A percentile compares a stretch with the other conserved stretches of the same genome.
phyloP scores from a whole-genome alignment of 2,113 vertebrate genomes.

The Scortum barcoo region DNA sequence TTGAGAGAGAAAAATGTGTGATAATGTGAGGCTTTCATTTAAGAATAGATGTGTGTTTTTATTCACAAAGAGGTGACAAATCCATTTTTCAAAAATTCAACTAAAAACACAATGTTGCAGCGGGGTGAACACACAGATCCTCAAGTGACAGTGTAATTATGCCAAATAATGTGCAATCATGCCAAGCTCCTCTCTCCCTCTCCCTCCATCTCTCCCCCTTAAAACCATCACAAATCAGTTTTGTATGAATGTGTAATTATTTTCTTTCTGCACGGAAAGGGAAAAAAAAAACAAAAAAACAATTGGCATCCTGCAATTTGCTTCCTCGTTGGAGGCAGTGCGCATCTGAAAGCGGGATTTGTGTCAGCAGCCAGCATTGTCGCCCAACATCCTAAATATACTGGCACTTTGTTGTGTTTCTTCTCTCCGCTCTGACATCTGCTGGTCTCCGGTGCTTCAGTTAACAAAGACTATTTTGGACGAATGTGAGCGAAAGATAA shows the following conservation, averaged over 20 bases:
- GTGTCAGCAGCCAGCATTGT: constrained; percentile 45
- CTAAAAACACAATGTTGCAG: constrained; percentile 40
- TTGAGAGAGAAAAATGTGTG: constrained; percentile 33
- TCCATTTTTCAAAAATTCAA: constrained; percentile 44
- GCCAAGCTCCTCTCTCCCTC: constrained; percentile 31
- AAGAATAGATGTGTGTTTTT: constrained; percentile 18
- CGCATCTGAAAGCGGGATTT: constrained; percentile 36
- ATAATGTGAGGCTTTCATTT: constrained; percentile 36
- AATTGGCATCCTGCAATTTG: constrained; percentile 65
- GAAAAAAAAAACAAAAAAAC: constrained; percentile 25
- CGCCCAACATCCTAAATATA: constrained; percentile 30
- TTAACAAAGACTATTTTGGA: constrained; percentile 19
- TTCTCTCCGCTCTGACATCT: constrained; percentile 38
- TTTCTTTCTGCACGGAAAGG: constrained; percentile 38
- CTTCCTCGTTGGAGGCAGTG: constrained; percentile 36
- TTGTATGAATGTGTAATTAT: constrained; percentile 74
- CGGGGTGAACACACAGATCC: constrained; percentile 53
- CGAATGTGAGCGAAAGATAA: constrained; percentile 43
- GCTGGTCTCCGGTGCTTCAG: constrained; percentile 30
- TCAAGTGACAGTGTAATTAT: constrained; percentile 73
- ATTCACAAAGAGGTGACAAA: constrained; percentile 58
- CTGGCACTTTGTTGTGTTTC: constrained; percentile 36
- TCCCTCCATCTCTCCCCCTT: constrained; percentile 2
- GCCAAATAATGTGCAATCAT: constrained; percentile 68
- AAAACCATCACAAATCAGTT: constrained; percentile 68